Percentiles rank a stretch among this genome's conserved stretches.
phyloP scores from a whole-genome alignment of 1,140 invertebrate genomes.

The Belonocnema kinseyi region DNA sequence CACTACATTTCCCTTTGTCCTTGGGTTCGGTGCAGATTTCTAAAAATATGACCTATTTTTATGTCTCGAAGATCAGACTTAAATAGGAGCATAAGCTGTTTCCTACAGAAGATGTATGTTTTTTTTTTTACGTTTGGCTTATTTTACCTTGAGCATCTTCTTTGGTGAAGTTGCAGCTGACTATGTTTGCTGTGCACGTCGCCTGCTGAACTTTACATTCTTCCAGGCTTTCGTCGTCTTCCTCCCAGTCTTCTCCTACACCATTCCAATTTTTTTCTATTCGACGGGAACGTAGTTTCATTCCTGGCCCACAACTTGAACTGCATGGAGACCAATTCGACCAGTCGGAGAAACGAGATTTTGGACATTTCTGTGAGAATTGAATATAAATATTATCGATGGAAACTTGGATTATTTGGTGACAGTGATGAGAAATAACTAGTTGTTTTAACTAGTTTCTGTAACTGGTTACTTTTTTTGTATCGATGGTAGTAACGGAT shows the following conservation, averaged over 20 bases:
- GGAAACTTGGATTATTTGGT: not conserved
- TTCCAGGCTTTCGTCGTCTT: constrained; percentile 61
- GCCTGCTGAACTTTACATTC: constrained; percentile 67
- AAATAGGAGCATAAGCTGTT: no score
- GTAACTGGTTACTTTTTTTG: no score
- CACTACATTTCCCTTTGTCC: constrained; percentile 81
- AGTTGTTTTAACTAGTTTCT: no score
- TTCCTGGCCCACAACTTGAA: constrained; percentile 81
- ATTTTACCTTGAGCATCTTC: constrained; percentile 69
- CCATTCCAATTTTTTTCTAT: constrained; percentile 61
- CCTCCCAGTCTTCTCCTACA: constrained; percentile 55
- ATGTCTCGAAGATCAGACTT: not conserved
- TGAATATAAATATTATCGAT: not conserved
- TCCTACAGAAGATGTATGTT: no score
- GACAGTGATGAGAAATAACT: no score
- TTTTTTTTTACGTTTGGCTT: no score
- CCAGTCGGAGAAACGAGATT: constrained; percentile 77
- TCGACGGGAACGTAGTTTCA: constrained; percentile 78
- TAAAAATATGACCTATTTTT: constrained; percentile 53
- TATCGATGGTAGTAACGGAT: no score
- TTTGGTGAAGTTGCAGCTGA: constrained; percentile 75
- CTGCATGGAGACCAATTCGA: constrained; percentile 82
- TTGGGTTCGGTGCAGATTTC: constrained; percentile 78
- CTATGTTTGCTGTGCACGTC: constrained; percentile 72
- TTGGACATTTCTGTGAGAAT: constrained; percentile 63